Evolutionary conservation across 1,140 invertebrate genomes (phyloP).

Genomic region (Araneus ventricosus): DNA sequence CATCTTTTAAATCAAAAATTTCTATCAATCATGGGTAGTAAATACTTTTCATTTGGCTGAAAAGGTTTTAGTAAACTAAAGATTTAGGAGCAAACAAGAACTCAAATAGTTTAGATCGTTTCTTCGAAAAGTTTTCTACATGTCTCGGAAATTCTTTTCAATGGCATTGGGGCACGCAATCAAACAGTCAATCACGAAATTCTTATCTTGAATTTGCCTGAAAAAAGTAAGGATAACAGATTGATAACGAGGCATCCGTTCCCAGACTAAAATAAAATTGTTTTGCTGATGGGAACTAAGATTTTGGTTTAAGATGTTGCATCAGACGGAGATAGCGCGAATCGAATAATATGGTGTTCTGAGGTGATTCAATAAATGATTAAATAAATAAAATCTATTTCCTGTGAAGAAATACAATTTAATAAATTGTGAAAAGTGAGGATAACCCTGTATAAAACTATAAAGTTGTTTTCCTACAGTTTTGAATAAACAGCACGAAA

Average conservation of each 20-base stretch:
- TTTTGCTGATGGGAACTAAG: too few relatives aligned
- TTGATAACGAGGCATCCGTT: background rate
- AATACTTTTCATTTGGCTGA: background rate
- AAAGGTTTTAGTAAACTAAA: background rate
- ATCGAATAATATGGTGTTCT: too few relatives aligned
- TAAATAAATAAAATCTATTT: too few relatives aligned
- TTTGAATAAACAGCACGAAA: too few relatives aligned
- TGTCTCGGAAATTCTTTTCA: background rate
- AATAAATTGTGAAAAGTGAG: too few relatives aligned
- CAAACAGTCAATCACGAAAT: background rate
- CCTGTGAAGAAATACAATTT: too few relatives aligned
- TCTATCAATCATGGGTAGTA: too few relatives aligned
- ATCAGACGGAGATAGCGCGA: too few relatives aligned
- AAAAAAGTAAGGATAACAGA: background rate
- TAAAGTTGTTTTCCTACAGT: too few relatives aligned
- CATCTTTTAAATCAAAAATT: background rate
- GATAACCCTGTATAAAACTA: too few relatives aligned
- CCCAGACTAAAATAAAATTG: background rate
- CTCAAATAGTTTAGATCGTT: background rate
- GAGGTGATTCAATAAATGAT: too few relatives aligned
- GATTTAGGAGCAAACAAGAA: background rate
- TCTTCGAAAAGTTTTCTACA: background rate
- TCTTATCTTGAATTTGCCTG: background rate
- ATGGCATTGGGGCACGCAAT: background rate
- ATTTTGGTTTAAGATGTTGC: too few relatives aligned